Percentiles rank a stretch among this genome's conserved stretches.
Evolutionary conservation across 2,888 invertebrate genomes (phyloP).

Genomic region (Acanthosepion esculentum): DNA sequence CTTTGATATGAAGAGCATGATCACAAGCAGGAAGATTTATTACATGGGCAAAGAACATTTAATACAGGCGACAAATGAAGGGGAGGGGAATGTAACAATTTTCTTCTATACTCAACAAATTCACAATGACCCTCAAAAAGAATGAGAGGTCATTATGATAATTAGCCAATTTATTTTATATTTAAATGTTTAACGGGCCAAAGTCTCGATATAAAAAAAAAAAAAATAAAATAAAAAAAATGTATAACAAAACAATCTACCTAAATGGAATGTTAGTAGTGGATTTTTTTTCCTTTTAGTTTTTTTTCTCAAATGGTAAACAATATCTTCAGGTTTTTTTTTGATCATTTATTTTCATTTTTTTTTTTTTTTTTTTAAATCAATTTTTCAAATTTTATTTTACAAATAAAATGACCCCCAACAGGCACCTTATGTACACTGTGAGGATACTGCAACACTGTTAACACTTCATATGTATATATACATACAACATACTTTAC

Average conservation of each 20-base stretch:
- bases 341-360: not conserved
- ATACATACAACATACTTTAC: slow-evolving; percentile 45
- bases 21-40: slow-evolving; percentile 47
- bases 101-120: not conserved
- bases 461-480: slow-evolving; percentile 45
- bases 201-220: slow-evolving; percentile 37
- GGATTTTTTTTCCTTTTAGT: not conserved
- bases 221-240: not conserved
- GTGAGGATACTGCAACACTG: slow-evolving; percentile 8
- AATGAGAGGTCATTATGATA: not conserved
- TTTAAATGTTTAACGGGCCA: not conserved
- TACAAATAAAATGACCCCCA: slow-evolving; percentile 38
- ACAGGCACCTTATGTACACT: not conserved
- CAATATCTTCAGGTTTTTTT: not conserved
- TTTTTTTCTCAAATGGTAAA: slow-evolving; percentile 12
- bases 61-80: slow-evolving; percentile 12
- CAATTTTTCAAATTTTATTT: slow-evolving; percentile 43
- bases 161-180: not conserved
- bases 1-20: slow-evolving; percentile 44
- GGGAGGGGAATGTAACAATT: not conserved
- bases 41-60: slow-evolving; percentile 43
- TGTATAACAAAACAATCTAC: not conserved
- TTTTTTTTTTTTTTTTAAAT: not conserved
- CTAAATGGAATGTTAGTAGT: slow-evolving; percentile 41
- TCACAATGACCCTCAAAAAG: not conserved